Conservation (phyloP, 2,888 invertebrate species). For the Iselma pallidipennis region DNA sequence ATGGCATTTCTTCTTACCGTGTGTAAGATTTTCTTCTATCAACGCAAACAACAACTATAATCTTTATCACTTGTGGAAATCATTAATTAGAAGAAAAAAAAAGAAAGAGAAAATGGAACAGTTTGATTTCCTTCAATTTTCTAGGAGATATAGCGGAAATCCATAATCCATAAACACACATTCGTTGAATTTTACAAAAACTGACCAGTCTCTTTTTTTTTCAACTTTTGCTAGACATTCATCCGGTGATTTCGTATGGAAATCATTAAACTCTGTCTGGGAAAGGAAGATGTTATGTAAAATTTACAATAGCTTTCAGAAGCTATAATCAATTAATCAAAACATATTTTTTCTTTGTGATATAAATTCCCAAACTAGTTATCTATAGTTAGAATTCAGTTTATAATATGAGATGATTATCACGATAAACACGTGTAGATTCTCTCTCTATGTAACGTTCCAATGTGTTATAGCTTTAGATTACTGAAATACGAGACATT, state of each 20-base stretch:
- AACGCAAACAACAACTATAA: too few relatives aligned
- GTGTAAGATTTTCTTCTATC: too few relatives aligned
- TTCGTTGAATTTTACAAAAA: slow-evolving; percentile 6
- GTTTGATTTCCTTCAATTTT: neutral
- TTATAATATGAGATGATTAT: slow-evolving; percentile 4
- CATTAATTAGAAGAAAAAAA: neutral
- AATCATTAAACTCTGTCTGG: slow-evolving; percentile 13
- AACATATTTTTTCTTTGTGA: neutral
- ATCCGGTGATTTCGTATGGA: slow-evolving; percentile 11
- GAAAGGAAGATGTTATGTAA: slow-evolving; percentile 17
- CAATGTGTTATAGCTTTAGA: slow-evolving; percentile 21
- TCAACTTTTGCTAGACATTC: slow-evolving; percentile 4
- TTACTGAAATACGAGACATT: slow-evolving; percentile 38
- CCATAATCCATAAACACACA: slow-evolving; percentile 22
- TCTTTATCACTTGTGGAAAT: slow-evolving; percentile 3
- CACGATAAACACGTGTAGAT: slow-evolving; percentile 22
- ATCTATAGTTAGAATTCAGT: slow-evolving; percentile 9
- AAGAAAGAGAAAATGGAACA: neutral
- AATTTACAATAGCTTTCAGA: neutral
- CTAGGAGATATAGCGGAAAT: slow-evolving; percentile 15
- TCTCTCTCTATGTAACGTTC: slow-evolving; percentile 9
- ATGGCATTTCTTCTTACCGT: neutral
- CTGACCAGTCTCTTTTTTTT: slow-evolving; percentile 2
- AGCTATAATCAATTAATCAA: neutral
- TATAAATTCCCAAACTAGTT: neutral